Conservation (phyloP, 2,797 vertebrate species). For the Xerus rutilus region DNA sequence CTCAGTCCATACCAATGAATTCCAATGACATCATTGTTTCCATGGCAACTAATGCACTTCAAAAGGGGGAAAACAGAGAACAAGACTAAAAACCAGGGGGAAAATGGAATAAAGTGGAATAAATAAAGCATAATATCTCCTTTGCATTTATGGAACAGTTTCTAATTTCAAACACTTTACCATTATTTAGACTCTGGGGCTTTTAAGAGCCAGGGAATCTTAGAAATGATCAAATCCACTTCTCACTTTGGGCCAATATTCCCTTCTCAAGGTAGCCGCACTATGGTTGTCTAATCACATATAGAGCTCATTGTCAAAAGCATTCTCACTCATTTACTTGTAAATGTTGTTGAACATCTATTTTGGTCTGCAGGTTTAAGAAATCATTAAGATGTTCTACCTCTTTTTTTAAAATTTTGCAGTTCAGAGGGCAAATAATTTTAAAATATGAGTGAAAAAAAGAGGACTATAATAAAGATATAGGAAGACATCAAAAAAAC, state of each 20-base stretch:
- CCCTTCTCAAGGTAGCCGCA: not conserved
- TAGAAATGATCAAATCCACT: constrained; percentile 27
- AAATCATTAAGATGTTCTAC: constrained; percentile 38
- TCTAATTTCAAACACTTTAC: constrained; percentile 68
- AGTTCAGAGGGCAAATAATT: constrained; percentile 22
- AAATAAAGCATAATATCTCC: constrained; percentile 64
- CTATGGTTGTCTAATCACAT: not conserved
- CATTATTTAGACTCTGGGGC: constrained; percentile 47
- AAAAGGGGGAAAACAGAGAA: constrained; percentile 62
- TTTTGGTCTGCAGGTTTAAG: not conserved
- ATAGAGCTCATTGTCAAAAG: constrained; percentile 3
- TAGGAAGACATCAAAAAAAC: not conserved
- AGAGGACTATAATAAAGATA: not conserved
- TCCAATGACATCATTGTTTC: constrained; percentile 78
- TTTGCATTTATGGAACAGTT: constrained; percentile 68
- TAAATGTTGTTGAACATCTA: not conserved
- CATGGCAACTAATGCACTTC: constrained; percentile 82
- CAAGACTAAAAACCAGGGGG: constrained; percentile 58
- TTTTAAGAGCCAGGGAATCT: constrained; percentile 46
- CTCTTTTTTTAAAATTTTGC: not conserved
- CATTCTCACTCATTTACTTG: constrained; percentile 26
- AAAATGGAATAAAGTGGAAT: constrained; percentile 70
- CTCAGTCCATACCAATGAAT: constrained; percentile 78
- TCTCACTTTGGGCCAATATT: not conserved
- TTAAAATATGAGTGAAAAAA: not conserved